phyloP scores from a whole-genome alignment of 2,888 invertebrate genomes.

The Chaitophorus viminalis region DNA sequence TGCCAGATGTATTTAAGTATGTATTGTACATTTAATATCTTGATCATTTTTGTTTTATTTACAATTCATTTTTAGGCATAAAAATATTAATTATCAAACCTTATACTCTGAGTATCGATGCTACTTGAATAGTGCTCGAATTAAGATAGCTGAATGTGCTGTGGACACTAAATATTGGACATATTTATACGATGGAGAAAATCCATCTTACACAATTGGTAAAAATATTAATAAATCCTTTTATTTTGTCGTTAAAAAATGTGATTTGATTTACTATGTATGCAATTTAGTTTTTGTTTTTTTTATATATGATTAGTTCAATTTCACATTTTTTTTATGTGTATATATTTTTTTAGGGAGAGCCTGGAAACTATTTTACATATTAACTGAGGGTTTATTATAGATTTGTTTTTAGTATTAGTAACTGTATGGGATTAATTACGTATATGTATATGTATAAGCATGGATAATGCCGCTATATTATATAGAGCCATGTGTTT shows the following conservation, averaged over 20 bases:
- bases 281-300: not conserved
- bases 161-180: constrained; percentile 83
- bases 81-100: constrained; percentile 68
- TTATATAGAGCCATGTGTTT: too few species aligned
- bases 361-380: too few species aligned
- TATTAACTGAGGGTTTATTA: too few species aligned
- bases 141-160: constrained; percentile 79
- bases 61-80: constrained; percentile 31
- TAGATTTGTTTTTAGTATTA: too few species aligned
- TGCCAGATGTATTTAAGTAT: constrained; percentile 70
- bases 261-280: not conserved
- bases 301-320: not conserved
- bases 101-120: constrained; percentile 84
- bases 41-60: not conserved
- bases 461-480: too few species aligned
- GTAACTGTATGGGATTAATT: too few species aligned
- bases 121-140: constrained; percentile 86
- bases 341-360: not conserved
- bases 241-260: not conserved
- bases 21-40: not conserved
- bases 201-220: constrained; percentile 65
- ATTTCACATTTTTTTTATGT: too few species aligned
- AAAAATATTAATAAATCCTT: constrained; percentile 13
- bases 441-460: too few species aligned
- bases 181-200: constrained; percentile 78